A percentile compares a stretch with the other conserved stretches of the same genome.
Evolutionary conservation across 2,888 invertebrate genomes (phyloP).

Genomic region (Lordiphosa fenestrarum): DNA sequence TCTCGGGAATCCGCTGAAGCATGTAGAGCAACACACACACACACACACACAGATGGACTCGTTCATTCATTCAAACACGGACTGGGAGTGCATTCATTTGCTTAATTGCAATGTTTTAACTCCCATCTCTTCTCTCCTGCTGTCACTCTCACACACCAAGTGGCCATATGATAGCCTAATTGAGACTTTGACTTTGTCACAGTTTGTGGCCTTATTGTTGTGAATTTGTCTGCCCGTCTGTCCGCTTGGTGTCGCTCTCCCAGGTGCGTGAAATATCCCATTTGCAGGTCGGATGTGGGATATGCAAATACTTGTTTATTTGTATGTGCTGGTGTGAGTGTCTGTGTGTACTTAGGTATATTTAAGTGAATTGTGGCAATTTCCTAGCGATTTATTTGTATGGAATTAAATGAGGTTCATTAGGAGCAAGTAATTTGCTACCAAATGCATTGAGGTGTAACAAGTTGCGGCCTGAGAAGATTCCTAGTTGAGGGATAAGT

Average conservation of each 20-base stretch:
- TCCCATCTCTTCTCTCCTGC: slow-evolving; percentile 5
- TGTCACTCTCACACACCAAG: slow-evolving; percentile 4
- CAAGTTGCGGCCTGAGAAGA: slow-evolving; percentile 9
- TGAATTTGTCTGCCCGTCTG: neutral
- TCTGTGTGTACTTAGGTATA: slow-evolving; percentile 8
- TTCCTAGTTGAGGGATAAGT: neutral
- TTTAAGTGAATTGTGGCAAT: slow-evolving; percentile 30
- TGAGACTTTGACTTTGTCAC: slow-evolving; percentile 75
- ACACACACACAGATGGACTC: neutral
- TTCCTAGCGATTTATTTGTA: slow-evolving; percentile 3
- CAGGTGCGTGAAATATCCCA: slow-evolving; percentile 47
- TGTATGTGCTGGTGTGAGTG: neutral
- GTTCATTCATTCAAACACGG: slow-evolving; percentile 8
- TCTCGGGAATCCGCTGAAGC: slow-evolving; percentile 22
- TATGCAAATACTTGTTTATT: slow-evolving; percentile 14
- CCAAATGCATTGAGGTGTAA: slow-evolving; percentile 17
- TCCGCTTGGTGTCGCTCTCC: slow-evolving; percentile 13
- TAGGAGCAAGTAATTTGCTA: slow-evolving; percentile 20
- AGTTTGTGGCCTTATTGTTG: slow-evolving; percentile 50
- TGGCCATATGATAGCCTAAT: slow-evolving; percentile 69
- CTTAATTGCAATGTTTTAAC: slow-evolving; percentile 47
- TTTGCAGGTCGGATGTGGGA: slow-evolving; percentile 4
- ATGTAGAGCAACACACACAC: slow-evolving; percentile 1
- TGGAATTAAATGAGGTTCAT: slow-evolving; percentile 55
- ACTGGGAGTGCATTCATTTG: slow-evolving; percentile 50